These are phyloP conservation scores for Cyanoliseus patagonus DNA, from an alignment of 2,113 vertebrate genomes.

Conservation along the genomic window DNA sequence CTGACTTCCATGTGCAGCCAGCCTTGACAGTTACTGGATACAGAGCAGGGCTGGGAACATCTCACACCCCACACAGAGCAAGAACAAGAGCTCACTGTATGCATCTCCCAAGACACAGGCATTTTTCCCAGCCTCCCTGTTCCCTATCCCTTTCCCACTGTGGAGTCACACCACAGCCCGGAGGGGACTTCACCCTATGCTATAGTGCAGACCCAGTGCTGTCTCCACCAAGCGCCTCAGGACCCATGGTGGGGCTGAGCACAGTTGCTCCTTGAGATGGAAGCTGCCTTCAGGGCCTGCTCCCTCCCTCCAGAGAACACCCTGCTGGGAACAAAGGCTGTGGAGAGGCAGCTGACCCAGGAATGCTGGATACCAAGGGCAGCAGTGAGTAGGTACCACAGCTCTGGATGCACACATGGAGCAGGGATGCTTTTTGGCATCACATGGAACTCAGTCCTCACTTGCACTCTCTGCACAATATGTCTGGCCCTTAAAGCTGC, in stretches of 20 bases:
- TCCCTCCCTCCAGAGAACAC: neutral
- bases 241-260: neutral
- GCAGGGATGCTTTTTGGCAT: neutral
- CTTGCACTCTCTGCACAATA: neutral
- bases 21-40: neutral
- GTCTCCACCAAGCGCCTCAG: neutral
- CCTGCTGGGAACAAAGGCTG: neutral
- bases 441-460: neutral
- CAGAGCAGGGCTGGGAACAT: neutral
- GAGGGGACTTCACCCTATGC: neutral
- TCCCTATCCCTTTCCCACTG: neutral
- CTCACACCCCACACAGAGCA: neutral
- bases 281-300: neutral
- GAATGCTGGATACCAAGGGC: neutral
- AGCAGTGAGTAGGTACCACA: neutral
- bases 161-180: neutral
- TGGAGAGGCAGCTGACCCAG: neutral
- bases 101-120: neutral
- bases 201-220: neutral
- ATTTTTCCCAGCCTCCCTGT: neutral
- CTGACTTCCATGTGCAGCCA: neutral
- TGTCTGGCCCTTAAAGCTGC: neutral
- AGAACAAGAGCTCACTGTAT: constrained; percentile 1
- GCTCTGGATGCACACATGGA: neutral
- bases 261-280: neutral